Conservation (phyloP, 2,888 invertebrate species). For the Drosophila anomelani region DNA sequence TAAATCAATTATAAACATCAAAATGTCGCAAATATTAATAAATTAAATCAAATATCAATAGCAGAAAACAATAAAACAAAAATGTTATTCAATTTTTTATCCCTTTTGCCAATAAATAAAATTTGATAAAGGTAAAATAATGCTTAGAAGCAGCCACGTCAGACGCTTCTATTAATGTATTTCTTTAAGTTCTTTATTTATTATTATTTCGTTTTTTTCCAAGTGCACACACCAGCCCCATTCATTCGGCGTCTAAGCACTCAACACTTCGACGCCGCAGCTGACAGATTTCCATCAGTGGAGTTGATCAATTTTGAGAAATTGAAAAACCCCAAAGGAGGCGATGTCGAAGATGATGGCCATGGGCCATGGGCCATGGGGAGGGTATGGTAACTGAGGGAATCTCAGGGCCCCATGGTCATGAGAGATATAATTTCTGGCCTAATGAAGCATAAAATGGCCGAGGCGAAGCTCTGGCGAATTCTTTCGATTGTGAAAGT, state of each 20-base stretch:
- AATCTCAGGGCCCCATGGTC: slow-evolving; percentile 34
- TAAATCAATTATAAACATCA: too few relatives aligned
- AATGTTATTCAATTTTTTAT: too few relatives aligned
- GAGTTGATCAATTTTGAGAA: slow-evolving; percentile 72
- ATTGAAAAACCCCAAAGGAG: slow-evolving; percentile 55
- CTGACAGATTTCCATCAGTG: slow-evolving; percentile 69
- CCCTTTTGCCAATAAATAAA: too few relatives aligned
- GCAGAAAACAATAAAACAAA: too few relatives aligned
- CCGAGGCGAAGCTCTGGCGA: slow-evolving; percentile 30
- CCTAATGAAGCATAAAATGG: slow-evolving; percentile 80
- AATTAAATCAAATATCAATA: too few relatives aligned
- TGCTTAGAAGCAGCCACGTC: too few relatives aligned
- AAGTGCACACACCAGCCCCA: slow-evolving; percentile 10
- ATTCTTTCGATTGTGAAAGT: slow-evolving; percentile 66
- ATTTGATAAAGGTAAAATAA: too few relatives aligned
- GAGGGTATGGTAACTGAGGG: background rate
- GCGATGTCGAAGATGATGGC: slow-evolving; percentile 17
- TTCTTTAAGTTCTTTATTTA: too few relatives aligned
- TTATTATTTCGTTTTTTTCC: background rate
- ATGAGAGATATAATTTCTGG: slow-evolving; percentile 67
- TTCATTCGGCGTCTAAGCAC: slow-evolving; percentile 25
- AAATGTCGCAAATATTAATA: too few relatives aligned
- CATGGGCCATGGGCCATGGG: background rate
- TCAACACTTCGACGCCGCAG: slow-evolving; percentile 48
- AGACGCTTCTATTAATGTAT: too few relatives aligned